Evolutionary conservation across 2,888 invertebrate genomes (phyloP).

Genomic region (Oscheius sp.): DNA sequence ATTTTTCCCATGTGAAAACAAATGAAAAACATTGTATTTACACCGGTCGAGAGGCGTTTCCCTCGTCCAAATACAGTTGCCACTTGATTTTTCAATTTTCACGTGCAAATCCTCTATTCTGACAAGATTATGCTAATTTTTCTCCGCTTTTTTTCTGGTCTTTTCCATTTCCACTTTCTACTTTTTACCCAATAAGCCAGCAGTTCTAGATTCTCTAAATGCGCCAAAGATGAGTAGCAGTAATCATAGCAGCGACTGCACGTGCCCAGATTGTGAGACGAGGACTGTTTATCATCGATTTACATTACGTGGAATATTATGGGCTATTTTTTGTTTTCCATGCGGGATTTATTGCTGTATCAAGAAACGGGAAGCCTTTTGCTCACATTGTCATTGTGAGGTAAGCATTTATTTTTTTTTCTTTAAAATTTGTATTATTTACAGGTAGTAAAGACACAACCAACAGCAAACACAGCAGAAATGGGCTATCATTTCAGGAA

Average conservation of each 20-base stretch:
- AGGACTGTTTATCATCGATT: slow-evolving; percentile 45
- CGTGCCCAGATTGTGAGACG: slow-evolving; percentile 50
- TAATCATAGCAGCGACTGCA: neutral
- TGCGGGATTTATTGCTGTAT: slow-evolving; percentile 69
- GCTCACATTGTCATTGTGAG: slow-evolving; percentile 62
- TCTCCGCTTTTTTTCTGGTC: neutral
- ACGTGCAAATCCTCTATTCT: too few species aligned
- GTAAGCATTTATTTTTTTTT: slow-evolving; percentile 43
- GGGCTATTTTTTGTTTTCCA: slow-evolving; percentile 68
- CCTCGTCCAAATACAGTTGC: too few species aligned
- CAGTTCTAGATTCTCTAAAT: neutral
- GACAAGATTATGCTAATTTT: too few species aligned
- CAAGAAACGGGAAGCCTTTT: slow-evolving; percentile 51
- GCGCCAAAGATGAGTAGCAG: neutral
- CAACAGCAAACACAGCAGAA: slow-evolving; percentile 10
- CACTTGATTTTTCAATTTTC: too few species aligned
- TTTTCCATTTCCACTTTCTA: too few species aligned
- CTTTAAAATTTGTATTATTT: neutral
- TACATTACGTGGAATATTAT: slow-evolving; percentile 59
- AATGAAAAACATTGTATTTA: too few species aligned
- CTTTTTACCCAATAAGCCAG: neutral
- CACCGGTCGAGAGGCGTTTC: too few species aligned
- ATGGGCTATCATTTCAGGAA: slow-evolving; percentile 24
- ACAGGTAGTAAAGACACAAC: slow-evolving; percentile 17
- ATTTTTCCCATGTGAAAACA: too few species aligned